Conservation (phyloP, 2,113 vertebrate genomes). For the Hyaena hyaena region DNA sequence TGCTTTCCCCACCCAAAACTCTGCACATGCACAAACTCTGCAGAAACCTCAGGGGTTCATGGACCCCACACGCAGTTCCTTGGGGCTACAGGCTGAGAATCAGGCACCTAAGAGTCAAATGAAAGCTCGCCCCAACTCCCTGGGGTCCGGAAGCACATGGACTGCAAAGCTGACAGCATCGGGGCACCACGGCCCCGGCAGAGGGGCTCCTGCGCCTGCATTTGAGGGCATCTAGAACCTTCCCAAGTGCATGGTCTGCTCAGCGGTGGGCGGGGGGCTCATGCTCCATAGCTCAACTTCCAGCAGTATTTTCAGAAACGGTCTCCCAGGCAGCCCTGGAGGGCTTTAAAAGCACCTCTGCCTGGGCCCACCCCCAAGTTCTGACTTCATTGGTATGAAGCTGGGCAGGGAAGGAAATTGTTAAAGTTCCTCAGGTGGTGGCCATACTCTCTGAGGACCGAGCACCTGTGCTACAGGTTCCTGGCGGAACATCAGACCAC, state of each 20-base stretch:
- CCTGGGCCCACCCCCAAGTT: neutral
- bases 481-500: neutral
- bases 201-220: neutral
- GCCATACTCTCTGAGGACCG: neutral
- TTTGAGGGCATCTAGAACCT: neutral
- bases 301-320: neutral
- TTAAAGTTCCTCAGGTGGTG: neutral
- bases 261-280: rapidly evolving
- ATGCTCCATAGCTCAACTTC: neutral
- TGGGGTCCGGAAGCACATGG: rapidly evolving
- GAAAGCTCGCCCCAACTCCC: neutral
- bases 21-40: neutral
- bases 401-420: neutral
- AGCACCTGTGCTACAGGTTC: neutral
- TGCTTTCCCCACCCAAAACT: neutral
- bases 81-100: neutral
- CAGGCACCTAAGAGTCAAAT: neutral
- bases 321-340: neutral
- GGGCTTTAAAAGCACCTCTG: neutral
- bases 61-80: neutral
- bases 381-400: neutral
- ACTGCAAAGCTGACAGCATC: neutral
- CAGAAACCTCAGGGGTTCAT: neutral
- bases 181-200: neutral
- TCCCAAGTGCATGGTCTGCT: neutral